Conservation (phyloP, 2,113 vertebrate species). For the Collichthys lucidus region DNA sequence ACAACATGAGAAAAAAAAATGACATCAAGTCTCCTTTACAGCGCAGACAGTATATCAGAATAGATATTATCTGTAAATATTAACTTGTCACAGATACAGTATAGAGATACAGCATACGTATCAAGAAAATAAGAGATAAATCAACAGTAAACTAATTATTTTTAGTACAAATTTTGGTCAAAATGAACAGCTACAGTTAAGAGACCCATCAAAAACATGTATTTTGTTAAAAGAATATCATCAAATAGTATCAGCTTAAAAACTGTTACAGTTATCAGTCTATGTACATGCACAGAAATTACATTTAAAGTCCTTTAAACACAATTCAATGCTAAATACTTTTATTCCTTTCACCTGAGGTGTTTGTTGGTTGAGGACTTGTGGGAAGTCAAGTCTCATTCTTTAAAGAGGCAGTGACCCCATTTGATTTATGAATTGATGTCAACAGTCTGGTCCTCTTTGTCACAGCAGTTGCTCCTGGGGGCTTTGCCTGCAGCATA, state of each 20-base stretch:
- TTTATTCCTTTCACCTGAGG: constrained; percentile 3
- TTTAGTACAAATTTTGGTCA: too few species aligned
- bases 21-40: not conserved
- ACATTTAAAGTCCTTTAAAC: not conserved
- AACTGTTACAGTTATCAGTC: not conserved
- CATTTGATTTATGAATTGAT: constrained; percentile 75
- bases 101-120: not conserved
- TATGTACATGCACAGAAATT: not conserved
- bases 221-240: not conserved
- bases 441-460: constrained; percentile 64
- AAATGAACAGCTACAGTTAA: not conserved
- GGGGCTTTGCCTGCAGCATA: constrained; percentile 70
- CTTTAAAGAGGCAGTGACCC: constrained; percentile 54
- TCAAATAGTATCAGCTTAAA: not conserved
- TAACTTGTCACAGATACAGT: not conserved
- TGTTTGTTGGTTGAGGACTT: constrained; percentile 53
- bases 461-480: constrained; percentile 51
- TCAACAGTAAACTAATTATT: not conserved
- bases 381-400: constrained; percentile 64
- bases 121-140: not conserved
- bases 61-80: not conserved
- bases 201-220: not conserved
- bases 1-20: not conserved
- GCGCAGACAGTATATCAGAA: not conserved
- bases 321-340: constrained; percentile 7